Base-by-base conservation (phyloP, 2,888 invertebrate species). In the Parthenolecanium corni region DNA sequence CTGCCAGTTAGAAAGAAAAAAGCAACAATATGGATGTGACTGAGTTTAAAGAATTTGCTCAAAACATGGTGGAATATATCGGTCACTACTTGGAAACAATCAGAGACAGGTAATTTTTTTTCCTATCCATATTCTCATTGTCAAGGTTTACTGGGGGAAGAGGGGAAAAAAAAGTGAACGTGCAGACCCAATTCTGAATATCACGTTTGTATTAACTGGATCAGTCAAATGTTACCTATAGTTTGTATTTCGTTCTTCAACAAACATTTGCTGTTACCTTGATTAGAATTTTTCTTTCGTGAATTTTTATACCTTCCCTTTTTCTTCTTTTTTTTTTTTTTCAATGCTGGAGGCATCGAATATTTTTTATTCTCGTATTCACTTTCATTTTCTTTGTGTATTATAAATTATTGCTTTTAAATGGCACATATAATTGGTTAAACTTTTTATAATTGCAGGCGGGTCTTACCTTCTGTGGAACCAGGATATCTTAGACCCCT, bases 61-160 rank as follows among this genome's bases (percentile, higher is more conserved):
- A 85, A 72, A 89, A 91, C 25, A 83, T 89, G 65, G 81, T 95
- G 66, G 93, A 95, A 73, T 86, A 89, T 71, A 81, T 96, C 31
- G 89, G 89, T n/a, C 85, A 94, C 73, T 95, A 96, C 73, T 77
- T 85, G 67, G 87, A 92, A 67, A 86, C 81, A 68, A 84, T 95
- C 66, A 80, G 90, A 70, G 84, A 88, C 67, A 82, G 83, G 82
- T 84, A 76, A 31, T 31, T 31, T 12, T 20, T 16, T 21, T 23
- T 47, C n/a, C 51, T 51, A 16, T 40, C 4, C n/a, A 31, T 9
- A 38, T 42, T 96, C 42, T 94, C 95, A 0, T 12, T 56, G 1
- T 11, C 14, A 11, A 3, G 54, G 54, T 18, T 14, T 25, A n/a
- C n/a, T 9, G 31, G 0, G 81, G 85, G 67, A 73, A 81, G 31